Evolutionary conservation across 1,140 invertebrate genomes (phyloP), one percentile per base, ranked within the genome.

Genomic region (Phocides pigmalion): DNA sequence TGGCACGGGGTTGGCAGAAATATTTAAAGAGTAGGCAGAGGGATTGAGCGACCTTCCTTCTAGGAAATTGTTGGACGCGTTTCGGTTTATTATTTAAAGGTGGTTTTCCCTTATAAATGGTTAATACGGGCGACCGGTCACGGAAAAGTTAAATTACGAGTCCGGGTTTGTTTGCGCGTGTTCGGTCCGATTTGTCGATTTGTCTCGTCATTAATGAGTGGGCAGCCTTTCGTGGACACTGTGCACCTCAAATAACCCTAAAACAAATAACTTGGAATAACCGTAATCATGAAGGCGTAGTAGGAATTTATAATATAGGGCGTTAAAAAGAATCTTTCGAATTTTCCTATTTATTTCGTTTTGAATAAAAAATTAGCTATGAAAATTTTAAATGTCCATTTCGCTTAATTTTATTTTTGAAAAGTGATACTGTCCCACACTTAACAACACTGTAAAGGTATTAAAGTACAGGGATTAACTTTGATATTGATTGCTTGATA

Each of bases 121-220:
- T 80, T 80, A 81, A 85, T 78, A 74, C 71, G 72, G 71, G 59
- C 71, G 74, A 53, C 58, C 73, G 71, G 76, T 81, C 80, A 78
- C 80, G 75, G 77, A 77, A 82, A 88, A 86, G 74, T 86, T 81
- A 78, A 84, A 86, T 84, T 83, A 84, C n/a, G 76, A 77, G 66
- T 71, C 62, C 69, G 62, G 70, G 70, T 77, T 78, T 74, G 77
- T 68, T 74, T 68, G 74, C 72, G 66, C 73, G 70, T 79, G 76
- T 81, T 78, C 69, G 71, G 61, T 76, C 73, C 70, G 74, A 82
- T 81, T 81, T 76, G 71, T 81, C 73, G 66, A 69, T 64, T 68
- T 70, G 72, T 76, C 6, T 53, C 14, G 16, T 64, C 25, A 22
- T 41, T 62, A 74, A 79, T 73, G 64, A 46, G 12, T 32, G 14